Percentiles rank a stretch among this genome's conserved stretches.
Conservation (phyloP, 1,140 invertebrate genomes). For the Tetramorium alpestre region DNA sequence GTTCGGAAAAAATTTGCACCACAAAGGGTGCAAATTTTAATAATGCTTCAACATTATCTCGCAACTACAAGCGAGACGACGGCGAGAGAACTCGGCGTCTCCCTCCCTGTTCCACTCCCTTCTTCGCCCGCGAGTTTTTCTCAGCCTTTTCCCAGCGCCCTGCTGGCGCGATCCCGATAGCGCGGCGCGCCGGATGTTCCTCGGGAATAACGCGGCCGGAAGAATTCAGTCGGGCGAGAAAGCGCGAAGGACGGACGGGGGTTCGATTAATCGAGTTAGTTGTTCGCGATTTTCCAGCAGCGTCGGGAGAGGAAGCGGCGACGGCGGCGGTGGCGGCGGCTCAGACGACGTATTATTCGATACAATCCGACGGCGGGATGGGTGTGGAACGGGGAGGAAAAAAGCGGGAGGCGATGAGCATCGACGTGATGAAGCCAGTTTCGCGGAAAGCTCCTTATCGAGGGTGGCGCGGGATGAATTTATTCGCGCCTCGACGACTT, state of each 20-base stretch:
- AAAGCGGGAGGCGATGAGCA: constrained; percentile 31
- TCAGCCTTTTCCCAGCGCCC: background rate
- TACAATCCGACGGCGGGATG: background rate
- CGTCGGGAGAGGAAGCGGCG: background rate
- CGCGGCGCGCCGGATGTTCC: constrained; percentile 27
- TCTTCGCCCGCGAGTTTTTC: background rate
- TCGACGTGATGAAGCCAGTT: constrained; percentile 40
- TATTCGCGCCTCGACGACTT: constrained; percentile 61
- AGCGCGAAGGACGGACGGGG: background rate
- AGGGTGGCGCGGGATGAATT: constrained; percentile 42
- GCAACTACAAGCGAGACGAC: constrained; percentile 8
- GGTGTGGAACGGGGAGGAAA: background rate
- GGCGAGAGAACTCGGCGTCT: constrained; percentile 5
- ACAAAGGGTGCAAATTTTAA: constrained; percentile 49
- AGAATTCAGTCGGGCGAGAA: constrained; percentile 56
- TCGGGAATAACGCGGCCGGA: constrained; percentile 57
- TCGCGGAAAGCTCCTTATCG: constrained; percentile 64
- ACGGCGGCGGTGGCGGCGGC: background rate
- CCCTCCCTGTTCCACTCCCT: background rate
- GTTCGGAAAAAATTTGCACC: constrained; percentile 51
- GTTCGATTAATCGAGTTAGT: constrained; percentile 68
- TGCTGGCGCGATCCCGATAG: constrained; percentile 44
- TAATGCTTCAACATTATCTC: constrained; percentile 36
- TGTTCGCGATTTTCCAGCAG: constrained; percentile 56
- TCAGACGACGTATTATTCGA: constrained; percentile 58